Conservation (phyloP, 2,113 vertebrate genomes). For the Hippocampus guttulatus region DNA sequence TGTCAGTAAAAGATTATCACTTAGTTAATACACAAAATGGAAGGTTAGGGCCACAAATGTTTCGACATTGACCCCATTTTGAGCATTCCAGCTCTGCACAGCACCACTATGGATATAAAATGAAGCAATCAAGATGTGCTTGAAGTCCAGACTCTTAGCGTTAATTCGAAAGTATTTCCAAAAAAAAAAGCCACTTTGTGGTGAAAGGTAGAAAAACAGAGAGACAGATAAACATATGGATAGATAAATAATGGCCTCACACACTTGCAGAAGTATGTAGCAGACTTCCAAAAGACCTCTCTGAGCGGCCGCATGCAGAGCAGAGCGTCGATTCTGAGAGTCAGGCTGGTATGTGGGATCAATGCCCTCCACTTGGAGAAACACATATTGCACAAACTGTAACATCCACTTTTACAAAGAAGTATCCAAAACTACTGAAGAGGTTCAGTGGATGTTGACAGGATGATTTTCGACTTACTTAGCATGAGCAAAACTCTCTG, state of each 20-base stretch:
- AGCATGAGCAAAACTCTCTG: constrained; percentile 90
- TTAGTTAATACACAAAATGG: background rate
- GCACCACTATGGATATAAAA: background rate
- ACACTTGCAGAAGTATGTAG: constrained; percentile 85
- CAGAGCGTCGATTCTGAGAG: constrained; percentile 83
- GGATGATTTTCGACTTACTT: constrained; percentile 69
- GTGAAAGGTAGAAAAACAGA: no score
- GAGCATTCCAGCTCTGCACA: background rate
- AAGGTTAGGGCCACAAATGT: no score
- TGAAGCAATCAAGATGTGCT: no score
- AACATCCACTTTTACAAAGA: background rate
- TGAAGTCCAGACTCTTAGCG: no score
- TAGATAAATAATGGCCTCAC: background rate
- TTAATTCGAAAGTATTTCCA: no score
- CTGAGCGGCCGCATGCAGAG: constrained; percentile 85
- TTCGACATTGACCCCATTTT: no score
- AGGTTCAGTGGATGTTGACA: background rate
- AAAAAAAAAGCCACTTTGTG: no score
- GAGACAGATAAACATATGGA: background rate
- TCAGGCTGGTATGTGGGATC: constrained; percentile 85
- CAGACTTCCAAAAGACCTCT: constrained; percentile 84
- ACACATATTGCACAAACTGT: background rate
- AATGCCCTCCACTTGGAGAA: constrained; percentile 80
- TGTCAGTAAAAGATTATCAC: constrained; percentile 41
- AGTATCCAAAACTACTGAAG: background rate